Conservation (phyloP, 2,888 invertebrate genomes). For the Chymomyza procnemis region DNA sequence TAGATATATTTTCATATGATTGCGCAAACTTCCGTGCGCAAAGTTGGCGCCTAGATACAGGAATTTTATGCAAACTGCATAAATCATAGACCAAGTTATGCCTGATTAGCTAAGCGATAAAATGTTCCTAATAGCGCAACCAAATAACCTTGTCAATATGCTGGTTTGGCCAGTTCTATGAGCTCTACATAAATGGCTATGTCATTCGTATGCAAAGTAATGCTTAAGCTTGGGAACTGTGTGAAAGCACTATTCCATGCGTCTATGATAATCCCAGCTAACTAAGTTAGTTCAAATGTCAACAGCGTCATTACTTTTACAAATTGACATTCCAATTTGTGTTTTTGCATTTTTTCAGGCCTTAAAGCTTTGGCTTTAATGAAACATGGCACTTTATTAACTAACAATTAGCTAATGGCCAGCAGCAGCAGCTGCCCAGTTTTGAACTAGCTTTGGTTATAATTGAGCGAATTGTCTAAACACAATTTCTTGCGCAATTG, state of each 20-base stretch:
- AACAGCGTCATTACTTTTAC: background rate
- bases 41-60: background rate
- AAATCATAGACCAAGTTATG: background rate
- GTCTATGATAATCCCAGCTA: no score
- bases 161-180: no score
- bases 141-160: no score
- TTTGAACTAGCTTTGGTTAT: background rate
- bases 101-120: background rate
- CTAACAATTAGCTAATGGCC: constrained; percentile 29
- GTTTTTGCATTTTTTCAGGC: constrained; percentile 36
- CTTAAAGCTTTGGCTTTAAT: constrained; percentile 39
- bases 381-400: constrained; percentile 38
- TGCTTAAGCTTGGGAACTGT: background rate
- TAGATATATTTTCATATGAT: background rate
- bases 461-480: background rate
- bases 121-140: no score
- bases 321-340: background rate
- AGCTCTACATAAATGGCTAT: background rate
- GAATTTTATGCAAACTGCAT: background rate
- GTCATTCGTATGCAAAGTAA: background rate
- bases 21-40: background rate
- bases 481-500: background rate
- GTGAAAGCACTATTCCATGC: background rate
- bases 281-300: background rate
- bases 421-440: background rate